Percentiles rank a stretch among this genome's conserved stretches.
phyloP scores from a whole-genome alignment of 2,113 vertebrate genomes.

The Coreoperca whiteheadi region DNA sequence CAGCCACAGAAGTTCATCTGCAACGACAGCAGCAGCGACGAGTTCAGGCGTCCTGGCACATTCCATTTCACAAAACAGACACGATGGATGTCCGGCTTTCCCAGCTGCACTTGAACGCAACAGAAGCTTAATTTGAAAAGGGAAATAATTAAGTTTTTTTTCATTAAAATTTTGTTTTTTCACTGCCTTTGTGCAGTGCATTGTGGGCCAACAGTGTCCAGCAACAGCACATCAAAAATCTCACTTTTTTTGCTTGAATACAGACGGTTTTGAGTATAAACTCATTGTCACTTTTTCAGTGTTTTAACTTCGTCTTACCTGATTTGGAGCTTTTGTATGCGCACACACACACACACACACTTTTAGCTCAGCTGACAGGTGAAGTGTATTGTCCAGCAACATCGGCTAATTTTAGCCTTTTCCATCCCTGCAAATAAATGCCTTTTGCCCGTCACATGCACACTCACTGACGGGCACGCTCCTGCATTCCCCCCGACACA shows the following conservation, averaged over 20 bases:
- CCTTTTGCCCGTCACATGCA: conserved; percentile 58
- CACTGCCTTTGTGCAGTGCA: background rate
- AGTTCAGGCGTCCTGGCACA: too few species aligned
- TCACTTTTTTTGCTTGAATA: too few species aligned
- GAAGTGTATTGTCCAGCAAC: conserved; percentile 80
- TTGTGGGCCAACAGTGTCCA: background rate
- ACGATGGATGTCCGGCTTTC: background rate
- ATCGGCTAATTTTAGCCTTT: conserved; percentile 83
- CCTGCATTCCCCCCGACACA: conserved; percentile 27
- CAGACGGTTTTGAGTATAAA: too few species aligned
- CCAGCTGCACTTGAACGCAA: background rate
- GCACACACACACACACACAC: conserved; percentile 45
- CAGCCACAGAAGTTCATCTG: conserved; percentile 57
- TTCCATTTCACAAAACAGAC: too few species aligned
- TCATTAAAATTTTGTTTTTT: too few species aligned
- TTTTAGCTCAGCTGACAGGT: conserved; percentile 50
- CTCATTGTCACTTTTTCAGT: background rate
- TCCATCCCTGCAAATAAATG: conserved; percentile 82
- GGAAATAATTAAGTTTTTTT: too few species aligned
- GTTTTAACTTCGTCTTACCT: background rate
- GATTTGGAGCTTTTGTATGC: background rate
- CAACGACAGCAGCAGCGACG: background rate
- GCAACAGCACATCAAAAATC: background rate
- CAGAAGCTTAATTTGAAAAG: too few species aligned
- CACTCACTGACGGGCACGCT: background rate